Evolutionary conservation across 1,140 invertebrate genomes (phyloP), one percentile per base, ranked within the genome.

Genomic region (Elymnias hypermnestra): DNA sequence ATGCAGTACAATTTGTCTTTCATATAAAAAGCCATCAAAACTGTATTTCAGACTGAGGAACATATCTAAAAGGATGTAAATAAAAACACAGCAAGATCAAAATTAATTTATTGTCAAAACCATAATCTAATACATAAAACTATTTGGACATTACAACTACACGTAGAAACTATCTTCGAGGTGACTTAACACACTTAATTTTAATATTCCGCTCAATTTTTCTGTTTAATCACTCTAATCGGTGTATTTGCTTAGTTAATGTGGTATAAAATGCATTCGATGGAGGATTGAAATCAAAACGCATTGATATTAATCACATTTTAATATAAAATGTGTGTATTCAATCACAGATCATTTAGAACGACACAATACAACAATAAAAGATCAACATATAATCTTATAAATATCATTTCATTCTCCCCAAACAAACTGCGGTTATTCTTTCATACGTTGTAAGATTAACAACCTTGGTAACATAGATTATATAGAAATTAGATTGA

Each of bases 301-400:
- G 49, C 65, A 63, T 54, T 56, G 52, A 61, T 63, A 49, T 62
- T 50, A 64, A 54, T 54, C 75, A 83, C 79, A 83, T 83, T 83
- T 83, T 83, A 83, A 81, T 83, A 72, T 77, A 77, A 83, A 83
- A 83, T 79, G 79, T 77, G 74, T 62, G 25, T 5, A 22, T 50
- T 58, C 57, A 83, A n/a, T 79, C 74, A 83, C 73, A 83, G 68
- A 74, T 72, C 49, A 53, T 53, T 54, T 8, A 23, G 17, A 15
- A n/a, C 29, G 8, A 15, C 4, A 43, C 9, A 21, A 1, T 36
- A 28, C 35, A 46, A 45, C 37, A 45, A 54, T 53, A 58, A 61
- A 67, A 36, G 64, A 68, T 49, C 60, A 57, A 53, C 25, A 51
- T 45, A 54, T 57, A 12, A 44, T 50, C 29, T 15, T 40, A 50